Evolutionary conservation across 2,113 vertebrate species (phyloP).

Genomic region (Ifrita kowaldi): DNA sequence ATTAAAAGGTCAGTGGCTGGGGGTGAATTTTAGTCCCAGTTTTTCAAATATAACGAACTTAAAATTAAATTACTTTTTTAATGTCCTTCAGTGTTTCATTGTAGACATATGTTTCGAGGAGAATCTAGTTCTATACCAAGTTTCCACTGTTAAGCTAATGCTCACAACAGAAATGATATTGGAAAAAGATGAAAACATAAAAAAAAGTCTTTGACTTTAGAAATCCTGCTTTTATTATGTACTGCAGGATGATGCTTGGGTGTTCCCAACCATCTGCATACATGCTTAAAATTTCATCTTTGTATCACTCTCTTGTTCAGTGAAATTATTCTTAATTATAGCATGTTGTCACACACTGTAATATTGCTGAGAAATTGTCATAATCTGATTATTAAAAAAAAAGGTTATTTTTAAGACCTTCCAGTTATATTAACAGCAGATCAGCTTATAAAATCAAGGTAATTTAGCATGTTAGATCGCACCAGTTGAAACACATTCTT

Average conservation of each 20-base stretch:
- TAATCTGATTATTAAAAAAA: neutral
- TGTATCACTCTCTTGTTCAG: neutral
- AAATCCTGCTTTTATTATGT: neutral
- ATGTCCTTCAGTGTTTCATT: neutral
- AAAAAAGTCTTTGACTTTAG: neutral
- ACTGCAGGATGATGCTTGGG: neutral
- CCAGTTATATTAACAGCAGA: neutral
- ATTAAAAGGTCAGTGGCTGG: neutral
- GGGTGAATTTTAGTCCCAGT: neutral
- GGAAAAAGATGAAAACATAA: neutral
- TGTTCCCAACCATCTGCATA: neutral
- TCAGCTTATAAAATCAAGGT: neutral
- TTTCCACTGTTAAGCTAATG: slow-evolving; percentile 1
- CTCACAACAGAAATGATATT: neutral
- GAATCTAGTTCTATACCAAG: neutral
- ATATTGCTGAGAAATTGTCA: neutral
- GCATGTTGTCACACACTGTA: neutral
- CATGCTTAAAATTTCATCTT: neutral
- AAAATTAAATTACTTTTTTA: neutral
- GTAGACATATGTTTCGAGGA: neutral
- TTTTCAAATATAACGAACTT: neutral
- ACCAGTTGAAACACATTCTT: neutral
- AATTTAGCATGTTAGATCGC: neutral
- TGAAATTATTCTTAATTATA: neutral
- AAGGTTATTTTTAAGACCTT: neutral